phyloP scores from a whole-genome alignment of 2,113 vertebrate genomes.

The Dromaius novaehollandiae region DNA sequence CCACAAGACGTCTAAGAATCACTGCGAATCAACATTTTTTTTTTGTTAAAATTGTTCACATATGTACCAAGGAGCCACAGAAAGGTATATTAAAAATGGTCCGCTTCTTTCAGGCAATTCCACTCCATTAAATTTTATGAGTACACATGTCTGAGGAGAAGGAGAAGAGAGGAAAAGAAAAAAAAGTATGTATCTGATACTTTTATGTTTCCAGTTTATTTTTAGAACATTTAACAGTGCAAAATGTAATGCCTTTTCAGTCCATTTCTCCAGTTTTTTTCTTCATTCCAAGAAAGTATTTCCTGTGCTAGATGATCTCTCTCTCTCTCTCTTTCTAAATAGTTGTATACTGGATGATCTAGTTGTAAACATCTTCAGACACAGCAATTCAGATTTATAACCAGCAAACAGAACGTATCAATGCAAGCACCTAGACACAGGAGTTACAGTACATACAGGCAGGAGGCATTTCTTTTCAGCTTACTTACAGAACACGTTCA shows the following conservation, averaged over 20 bases:
- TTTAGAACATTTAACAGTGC: conserved; percentile 21
- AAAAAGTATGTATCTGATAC: not conserved
- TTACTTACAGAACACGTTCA: not conserved
- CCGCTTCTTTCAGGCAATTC: conserved; percentile 51
- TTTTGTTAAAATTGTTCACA: conserved; percentile 71
- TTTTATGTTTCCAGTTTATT: conserved; percentile 26
- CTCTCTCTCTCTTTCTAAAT: not conserved
- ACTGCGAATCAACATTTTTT: not conserved
- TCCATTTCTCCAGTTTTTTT: not conserved
- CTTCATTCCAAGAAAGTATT: conserved; percentile 17
- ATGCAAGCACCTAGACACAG: not conserved
- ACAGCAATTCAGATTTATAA: not conserved
- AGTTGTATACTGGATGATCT: not conserved
- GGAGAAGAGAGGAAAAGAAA: not conserved
- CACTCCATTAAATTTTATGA: conserved; percentile 64
- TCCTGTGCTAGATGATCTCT: not conserved
- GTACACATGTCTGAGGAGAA: conserved; percentile 35
- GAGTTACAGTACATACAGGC: not conserved
- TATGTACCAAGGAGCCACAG: conserved; percentile 57
- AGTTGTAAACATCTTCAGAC: not conserved
- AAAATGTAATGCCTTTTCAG: not conserved
- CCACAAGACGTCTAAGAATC: conserved; percentile 40
- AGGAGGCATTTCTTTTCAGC: not conserved
- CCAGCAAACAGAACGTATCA: not conserved
- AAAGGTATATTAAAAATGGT: conserved; percentile 61